These are phyloP conservation scores for Iguana delicatissima DNA, from an alignment of 2,797 vertebrate genomes.

Conservation along the genomic window DNA sequence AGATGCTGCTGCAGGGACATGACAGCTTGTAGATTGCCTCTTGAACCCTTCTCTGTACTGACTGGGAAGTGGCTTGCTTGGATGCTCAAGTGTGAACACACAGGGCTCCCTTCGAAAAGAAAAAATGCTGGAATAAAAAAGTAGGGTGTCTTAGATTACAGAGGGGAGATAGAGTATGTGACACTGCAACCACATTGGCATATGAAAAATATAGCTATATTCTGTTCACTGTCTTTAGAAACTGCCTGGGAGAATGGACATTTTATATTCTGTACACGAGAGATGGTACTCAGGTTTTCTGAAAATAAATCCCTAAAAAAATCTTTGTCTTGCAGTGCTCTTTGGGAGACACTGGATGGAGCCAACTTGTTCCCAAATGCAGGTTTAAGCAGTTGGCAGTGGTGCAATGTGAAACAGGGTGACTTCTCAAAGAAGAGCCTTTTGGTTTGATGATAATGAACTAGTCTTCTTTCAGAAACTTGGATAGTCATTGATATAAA, in stretches of 20 bases:
- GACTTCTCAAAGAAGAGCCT: constrained; percentile 22
- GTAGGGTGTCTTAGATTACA: neutral
- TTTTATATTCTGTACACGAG: neutral
- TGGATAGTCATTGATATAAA: neutral
- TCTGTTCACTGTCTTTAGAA: neutral
- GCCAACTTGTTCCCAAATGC: constrained; percentile 64
- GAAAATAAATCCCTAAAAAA: neutral
- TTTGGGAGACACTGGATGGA: constrained; percentile 67
- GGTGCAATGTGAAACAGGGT: neutral
- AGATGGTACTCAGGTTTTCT: neutral
- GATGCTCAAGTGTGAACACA: neutral
- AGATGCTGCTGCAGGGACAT: constrained; percentile 27
- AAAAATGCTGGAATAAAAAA: neutral
- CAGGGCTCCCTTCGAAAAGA: neutral
- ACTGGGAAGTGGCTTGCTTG: constrained; percentile 6
- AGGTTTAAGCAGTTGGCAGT: constrained; percentile 8
- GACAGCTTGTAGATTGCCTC: constrained; percentile 45
- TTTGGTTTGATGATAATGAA: constrained; percentile 11
- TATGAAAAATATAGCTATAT: neutral
- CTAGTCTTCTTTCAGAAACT: neutral
- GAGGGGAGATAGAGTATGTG: neutral
- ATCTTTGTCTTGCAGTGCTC: constrained; percentile 56
- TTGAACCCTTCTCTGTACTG: constrained; percentile 15
- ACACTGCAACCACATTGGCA: constrained; percentile 37
- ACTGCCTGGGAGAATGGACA: neutral